Evolutionary conservation across 2,113 vertebrate species (phyloP).

Genomic region (Tachysurus fulvidraco): DNA sequence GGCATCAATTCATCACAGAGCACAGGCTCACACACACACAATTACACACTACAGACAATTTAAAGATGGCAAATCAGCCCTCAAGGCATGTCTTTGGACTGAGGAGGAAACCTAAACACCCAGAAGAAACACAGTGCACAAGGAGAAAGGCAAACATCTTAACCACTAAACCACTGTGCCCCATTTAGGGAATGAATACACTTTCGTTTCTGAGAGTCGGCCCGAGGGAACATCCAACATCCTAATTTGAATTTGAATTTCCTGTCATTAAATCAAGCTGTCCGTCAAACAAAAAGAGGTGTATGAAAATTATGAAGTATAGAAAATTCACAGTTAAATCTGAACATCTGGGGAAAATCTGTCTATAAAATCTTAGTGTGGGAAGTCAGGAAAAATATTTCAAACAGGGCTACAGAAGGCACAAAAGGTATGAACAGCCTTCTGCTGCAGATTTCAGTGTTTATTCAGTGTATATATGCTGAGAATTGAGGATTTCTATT

Average conservation of each 20-base stretch:
- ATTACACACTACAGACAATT: too few species aligned
- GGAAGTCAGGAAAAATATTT: not conserved
- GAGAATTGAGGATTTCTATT: not conserved
- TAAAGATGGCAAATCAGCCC: too few species aligned
- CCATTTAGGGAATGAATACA: not conserved
- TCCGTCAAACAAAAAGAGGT: not conserved
- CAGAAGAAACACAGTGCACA: too few species aligned
- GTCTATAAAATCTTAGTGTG: not conserved
- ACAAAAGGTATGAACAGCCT: not conserved
- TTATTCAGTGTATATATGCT: not conserved
- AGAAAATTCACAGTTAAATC: too few species aligned
- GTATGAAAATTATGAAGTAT: too few species aligned
- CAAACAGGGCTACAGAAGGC: not conserved
- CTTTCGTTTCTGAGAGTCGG: not conserved
- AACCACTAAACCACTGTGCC: not conserved
- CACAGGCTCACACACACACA: too few species aligned
- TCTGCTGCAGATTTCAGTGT: not conserved
- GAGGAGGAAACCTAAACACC: too few species aligned
- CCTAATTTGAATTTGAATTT: not conserved
- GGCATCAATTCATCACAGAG: too few species aligned
- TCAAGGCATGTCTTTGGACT: too few species aligned
- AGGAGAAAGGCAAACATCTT: too few species aligned
- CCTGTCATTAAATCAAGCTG: not conserved
- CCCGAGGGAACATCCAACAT: not conserved
- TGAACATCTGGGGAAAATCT: too few species aligned